phyloP scores from a whole-genome alignment of 2,888 invertebrate species.

The Margaritifera margaritifera region DNA sequence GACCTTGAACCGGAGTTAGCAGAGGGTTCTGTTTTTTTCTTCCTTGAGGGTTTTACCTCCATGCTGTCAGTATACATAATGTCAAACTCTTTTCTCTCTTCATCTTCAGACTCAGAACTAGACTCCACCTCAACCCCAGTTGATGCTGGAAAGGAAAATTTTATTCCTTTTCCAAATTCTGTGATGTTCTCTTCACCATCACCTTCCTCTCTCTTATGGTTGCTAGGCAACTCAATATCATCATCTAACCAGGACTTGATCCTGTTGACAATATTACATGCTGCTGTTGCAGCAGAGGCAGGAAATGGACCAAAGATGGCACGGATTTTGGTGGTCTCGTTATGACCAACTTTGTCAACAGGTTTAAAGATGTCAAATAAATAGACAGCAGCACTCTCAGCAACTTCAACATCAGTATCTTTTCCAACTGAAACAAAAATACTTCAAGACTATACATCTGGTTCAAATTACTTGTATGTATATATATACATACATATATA shows the following conservation, averaged over 20 bases:
- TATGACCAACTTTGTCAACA: constrained; percentile 54
- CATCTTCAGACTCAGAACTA: constrained; percentile 60
- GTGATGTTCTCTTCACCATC: constrained; percentile 53
- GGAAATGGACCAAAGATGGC: constrained; percentile 69
- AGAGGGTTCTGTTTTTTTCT: neutral
- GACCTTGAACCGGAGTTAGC: constrained; percentile 1
- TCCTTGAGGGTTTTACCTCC: constrained; percentile 11
- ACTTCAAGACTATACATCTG: constrained; percentile 1
- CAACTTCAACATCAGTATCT: constrained; percentile 54
- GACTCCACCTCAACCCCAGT: constrained; percentile 40
- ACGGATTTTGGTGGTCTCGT: constrained; percentile 56
- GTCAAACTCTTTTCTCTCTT: constrained; percentile 30
- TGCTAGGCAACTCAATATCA: constrained; percentile 39
- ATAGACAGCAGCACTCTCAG: constrained; percentile 63
- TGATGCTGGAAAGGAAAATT: constrained; percentile 40
- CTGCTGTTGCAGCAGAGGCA: constrained; percentile 64
- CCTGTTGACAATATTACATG: constrained; percentile 55
- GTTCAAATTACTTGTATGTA: neutral
- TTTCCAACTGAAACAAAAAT: constrained; percentile 51
- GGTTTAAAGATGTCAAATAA: constrained; percentile 64
- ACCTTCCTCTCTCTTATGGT: constrained; percentile 47
- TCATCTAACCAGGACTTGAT: constrained; percentile 63
- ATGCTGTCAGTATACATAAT: constrained; percentile 22
- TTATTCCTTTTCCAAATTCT: constrained; percentile 62
- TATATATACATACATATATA: too few species aligned